Evolutionary conservation across 2,113 vertebrate genomes (phyloP).

Genomic region (Butorides virescens): DNA sequence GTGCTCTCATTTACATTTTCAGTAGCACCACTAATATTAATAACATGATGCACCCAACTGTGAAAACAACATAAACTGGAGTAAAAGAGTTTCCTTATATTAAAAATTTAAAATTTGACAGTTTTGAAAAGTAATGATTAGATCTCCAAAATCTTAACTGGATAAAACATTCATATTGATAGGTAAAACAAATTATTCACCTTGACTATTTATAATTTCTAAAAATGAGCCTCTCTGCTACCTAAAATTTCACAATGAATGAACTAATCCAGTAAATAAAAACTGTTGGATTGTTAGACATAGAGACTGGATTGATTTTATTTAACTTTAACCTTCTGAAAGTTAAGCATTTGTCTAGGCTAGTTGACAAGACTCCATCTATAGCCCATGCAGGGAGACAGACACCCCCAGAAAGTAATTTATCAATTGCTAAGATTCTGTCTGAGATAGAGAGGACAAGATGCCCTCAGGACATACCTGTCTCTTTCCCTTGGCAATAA

Average conservation of each 20-base stretch:
- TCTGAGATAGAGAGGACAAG: background rate
- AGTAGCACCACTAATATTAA: background rate
- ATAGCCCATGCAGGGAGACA: background rate
- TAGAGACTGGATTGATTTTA: background rate
- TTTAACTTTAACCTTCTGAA: background rate
- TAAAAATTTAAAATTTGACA: background rate
- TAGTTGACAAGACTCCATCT: background rate
- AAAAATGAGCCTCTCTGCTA: background rate
- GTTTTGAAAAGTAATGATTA: background rate
- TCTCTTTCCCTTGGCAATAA: background rate
- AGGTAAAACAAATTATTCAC: background rate
- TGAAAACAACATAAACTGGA: background rate
- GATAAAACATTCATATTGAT: background rate
- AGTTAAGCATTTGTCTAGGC: background rate
- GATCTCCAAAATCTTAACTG: background rate
- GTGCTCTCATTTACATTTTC: background rate
- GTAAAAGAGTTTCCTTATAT: background rate
- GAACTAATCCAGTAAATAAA: background rate
- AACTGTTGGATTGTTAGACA: background rate
- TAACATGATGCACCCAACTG: background rate
- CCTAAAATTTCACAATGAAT: background rate
- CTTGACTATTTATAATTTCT: background rate
- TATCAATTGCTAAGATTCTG: constrained; percentile 18
- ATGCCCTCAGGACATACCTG: background rate
- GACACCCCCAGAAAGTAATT: background rate